Evolutionary conservation across 1,140 invertebrate genomes (phyloP).

Genomic region (Alviniconcha marisindica): DNA sequence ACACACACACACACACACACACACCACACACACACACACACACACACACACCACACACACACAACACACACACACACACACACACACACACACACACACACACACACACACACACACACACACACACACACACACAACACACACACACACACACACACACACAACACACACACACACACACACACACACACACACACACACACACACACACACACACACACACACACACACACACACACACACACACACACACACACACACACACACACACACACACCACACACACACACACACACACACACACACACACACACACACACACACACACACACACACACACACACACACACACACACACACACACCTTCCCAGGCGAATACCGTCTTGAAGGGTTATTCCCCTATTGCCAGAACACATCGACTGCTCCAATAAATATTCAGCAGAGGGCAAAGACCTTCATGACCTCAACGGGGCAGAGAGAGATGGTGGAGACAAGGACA

Average conservation of each 20-base stretch:
- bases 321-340: not conserved
- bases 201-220: too few relatives aligned
- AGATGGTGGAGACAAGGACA: not conserved
- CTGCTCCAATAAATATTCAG: not conserved
- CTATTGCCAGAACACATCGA: not conserved
- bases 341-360: not conserved
- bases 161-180: not conserved
- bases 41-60: too few relatives aligned
- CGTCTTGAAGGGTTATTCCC: not conserved
- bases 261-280: not conserved
- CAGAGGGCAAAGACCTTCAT: not conserved
- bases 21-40: too few relatives aligned
- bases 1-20: too few relatives aligned
- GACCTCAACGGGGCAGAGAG: not conserved
- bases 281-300: conserved; percentile 2
- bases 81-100: too few relatives aligned
- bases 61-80: too few relatives aligned
- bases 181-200: not conserved
- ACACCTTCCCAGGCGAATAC: not conserved
- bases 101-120: too few relatives aligned
- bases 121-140: not conserved
- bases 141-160: too few relatives aligned
- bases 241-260: not conserved
- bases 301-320: not conserved
- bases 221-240: not conserved